Percentiles rank a stretch among this genome's conserved stretches.
Evolutionary conservation across 2,888 invertebrate species (phyloP).

Genomic region (Drosophila mimetica): DNA sequence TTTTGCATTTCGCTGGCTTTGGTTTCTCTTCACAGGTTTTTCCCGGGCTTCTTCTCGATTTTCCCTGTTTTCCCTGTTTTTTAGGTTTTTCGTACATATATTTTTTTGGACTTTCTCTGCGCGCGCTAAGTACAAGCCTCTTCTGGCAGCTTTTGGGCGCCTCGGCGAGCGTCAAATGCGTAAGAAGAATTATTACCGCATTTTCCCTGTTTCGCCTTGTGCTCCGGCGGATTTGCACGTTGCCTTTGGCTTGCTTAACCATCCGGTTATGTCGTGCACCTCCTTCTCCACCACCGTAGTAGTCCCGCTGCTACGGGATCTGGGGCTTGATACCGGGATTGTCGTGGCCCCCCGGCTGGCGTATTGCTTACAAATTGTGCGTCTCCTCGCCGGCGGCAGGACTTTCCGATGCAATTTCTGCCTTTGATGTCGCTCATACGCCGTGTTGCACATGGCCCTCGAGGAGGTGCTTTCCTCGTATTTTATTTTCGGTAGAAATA

Average conservation of each 20-base stretch:
- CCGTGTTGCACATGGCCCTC: conserved; percentile 55
- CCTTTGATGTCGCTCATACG: conserved; percentile 62
- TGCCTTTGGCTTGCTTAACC: conserved; percentile 54
- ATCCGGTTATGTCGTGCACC: conserved; percentile 45
- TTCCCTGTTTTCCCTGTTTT: conserved; percentile 20
- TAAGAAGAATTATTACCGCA: conserved; percentile 70
- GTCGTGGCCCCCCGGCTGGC: conserved; percentile 10
- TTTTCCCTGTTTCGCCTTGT: conserved; percentile 28
- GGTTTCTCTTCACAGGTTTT: conserved; percentile 32
- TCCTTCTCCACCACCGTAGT: not conserved
- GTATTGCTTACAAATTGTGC: conserved; percentile 66
- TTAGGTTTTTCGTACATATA: not conserved
- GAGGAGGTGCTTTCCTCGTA: not conserved
- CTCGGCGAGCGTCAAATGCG: conserved; percentile 49
- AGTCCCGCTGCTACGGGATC: not conserved
- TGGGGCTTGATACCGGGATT: conserved; percentile 19
- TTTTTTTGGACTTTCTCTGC: conserved; percentile 6
- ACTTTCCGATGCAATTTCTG: conserved; percentile 46
- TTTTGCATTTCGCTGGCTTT: conserved; percentile 59
- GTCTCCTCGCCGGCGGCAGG: conserved; percentile 42
- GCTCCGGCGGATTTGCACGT: conserved; percentile 51
- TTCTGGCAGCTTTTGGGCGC: conserved; percentile 38
- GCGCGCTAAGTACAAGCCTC: conserved; percentile 42
- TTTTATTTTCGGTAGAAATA: not conserved
- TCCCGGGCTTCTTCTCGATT: not conserved